Conservation (phyloP, 2,113 vertebrate species). For the Lycaon pictus region DNA sequence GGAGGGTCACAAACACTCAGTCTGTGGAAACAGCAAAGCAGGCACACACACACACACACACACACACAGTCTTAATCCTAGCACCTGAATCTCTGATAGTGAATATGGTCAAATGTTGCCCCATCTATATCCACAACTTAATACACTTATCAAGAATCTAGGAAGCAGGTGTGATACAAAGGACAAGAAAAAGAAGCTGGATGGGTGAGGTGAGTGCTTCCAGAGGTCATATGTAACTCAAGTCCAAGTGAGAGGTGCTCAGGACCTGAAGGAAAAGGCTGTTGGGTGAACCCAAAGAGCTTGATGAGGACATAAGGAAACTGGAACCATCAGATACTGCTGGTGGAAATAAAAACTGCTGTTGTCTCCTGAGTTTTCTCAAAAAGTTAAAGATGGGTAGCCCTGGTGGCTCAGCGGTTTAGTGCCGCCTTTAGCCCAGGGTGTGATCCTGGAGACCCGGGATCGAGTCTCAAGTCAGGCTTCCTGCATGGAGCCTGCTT, state of each 20-base stretch:
- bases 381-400: not conserved
- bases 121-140: too few species aligned
- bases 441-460: too few species aligned
- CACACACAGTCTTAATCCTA: not conserved
- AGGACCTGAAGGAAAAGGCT: not conserved
- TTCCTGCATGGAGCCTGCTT: too few species aligned
- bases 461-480: too few species aligned
- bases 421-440: too few species aligned
- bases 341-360: not conserved
- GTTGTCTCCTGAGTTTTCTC: not conserved
- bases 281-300: too few species aligned
- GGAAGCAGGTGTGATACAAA: not conserved
- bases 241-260: not conserved
- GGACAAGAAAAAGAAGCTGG: not conserved
- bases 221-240: not conserved
- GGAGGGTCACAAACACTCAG: not conserved
- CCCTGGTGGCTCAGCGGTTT: too few species aligned
- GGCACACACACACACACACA: too few species aligned
- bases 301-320: too few species aligned
- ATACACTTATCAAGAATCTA: not conserved
- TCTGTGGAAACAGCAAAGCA: too few species aligned
- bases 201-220: not conserved
- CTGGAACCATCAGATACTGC: not conserved
- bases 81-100: not conserved
- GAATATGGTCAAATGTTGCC: too few species aligned